Conservation (phyloP, 2,113 vertebrate species). For the Columbina picui region DNA sequence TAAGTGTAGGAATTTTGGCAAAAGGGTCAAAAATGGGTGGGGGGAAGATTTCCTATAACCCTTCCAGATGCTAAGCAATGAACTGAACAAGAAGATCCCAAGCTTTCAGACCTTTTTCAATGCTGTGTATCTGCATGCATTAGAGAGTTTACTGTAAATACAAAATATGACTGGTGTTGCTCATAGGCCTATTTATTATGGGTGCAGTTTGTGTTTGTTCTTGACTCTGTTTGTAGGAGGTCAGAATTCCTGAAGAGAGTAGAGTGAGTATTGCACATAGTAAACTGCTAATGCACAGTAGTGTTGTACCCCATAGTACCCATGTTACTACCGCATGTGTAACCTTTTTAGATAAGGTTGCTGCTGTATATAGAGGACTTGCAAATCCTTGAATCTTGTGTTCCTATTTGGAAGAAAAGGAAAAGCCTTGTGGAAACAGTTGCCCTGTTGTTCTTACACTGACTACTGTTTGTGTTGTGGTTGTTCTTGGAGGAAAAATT, state of each 20-base stretch:
- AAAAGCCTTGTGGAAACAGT: not conserved
- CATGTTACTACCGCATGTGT: not conserved
- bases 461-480: not conserved
- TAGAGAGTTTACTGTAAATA: conserved; percentile 37
- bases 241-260: not conserved
- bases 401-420: not conserved
- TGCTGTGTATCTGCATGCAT: not conserved
- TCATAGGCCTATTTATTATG: not conserved
- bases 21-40: not conserved
- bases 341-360: not conserved
- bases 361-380: not conserved
- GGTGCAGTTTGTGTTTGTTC: not conserved
- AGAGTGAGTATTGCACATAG: not conserved
- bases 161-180: not conserved
- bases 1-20: conserved; percentile 44
- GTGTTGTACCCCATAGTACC: not conserved
- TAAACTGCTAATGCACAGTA: not conserved
- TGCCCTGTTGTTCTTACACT: not conserved
- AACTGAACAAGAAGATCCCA: not conserved
- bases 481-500: not conserved
- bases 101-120: not conserved
- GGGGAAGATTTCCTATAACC: not conserved
- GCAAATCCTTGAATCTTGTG: not conserved
- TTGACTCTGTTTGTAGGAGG: not conserved
- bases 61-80: not conserved